Evolutionary conservation across 1,140 invertebrate species (phyloP), one percentile per base, ranked within the genome.

Genomic region (Pectinophora gossypiella): DNA sequence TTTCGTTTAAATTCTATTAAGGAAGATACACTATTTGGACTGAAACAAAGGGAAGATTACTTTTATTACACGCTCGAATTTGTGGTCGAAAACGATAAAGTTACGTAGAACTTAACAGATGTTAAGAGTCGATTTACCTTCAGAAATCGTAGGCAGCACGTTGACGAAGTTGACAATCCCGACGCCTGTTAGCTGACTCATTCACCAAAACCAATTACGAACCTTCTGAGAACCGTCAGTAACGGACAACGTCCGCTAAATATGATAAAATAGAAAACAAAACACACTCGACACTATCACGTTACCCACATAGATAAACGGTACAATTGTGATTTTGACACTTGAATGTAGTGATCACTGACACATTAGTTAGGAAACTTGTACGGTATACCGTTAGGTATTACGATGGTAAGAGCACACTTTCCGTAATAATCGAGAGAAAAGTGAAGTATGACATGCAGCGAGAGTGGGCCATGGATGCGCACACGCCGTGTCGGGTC

Each of bases 181-280:
- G 72, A 86, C 83, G 73, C 78, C 76, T 72, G 80, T 80, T 76
- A 84, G 72, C 68, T 86, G 80, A 86, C 79, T 86, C 83, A 86
- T 86, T 84, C 80, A 84, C 62, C 72, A 84, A 77, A 80, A 76
- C 64, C 63, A 72, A 75, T 68, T 75, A 57, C 48, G 44, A 42
- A 61, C 65, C 70, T 73, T 68, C 65, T 56, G 46, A 76, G 68
- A 75, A 74, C 66, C 64, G 64, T 55, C 55, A 56, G 49, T n/a
- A 65, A 66, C 62, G 63, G 54, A 52, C 56, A 48, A 61, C 63
- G 62, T 61, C 56, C 70, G 62, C 52, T 42, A 43, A 58, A 52
- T 27, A 57, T 51, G 48, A 51, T 49, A 66, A 64, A 64, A 69
- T 36, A 50, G 55, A 56, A 74, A 76, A 71, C 68, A 72, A 65